Conservation (phyloP, 2,113 vertebrate species). For the Motacilla tschutschensis region DNA sequence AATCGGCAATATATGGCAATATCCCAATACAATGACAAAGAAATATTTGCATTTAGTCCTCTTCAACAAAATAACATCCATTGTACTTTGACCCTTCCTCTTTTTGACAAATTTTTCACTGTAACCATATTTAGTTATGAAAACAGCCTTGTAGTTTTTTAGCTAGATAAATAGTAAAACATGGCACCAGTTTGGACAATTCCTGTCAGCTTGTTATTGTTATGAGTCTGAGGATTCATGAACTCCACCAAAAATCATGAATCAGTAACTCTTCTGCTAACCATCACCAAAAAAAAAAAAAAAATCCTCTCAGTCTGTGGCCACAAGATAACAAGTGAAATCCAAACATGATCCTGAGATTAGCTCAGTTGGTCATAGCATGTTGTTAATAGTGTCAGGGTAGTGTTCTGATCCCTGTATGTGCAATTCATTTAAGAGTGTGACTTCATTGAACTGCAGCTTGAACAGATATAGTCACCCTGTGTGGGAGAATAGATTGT, state of each 20-base stretch:
- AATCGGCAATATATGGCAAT: background rate
- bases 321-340: background rate
- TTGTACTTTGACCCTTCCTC: accelerated
- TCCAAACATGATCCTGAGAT: background rate
- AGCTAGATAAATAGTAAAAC: background rate
- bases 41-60: background rate
- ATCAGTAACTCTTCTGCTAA: background rate
- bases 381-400: background rate
- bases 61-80: background rate
- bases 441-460: background rate
- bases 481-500: background rate
- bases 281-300: background rate
- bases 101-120: background rate
- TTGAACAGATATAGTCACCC: background rate
- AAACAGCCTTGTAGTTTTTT: background rate
- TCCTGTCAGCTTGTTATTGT: background rate
- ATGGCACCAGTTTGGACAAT: background rate
- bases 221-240: background rate
- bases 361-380: background rate
- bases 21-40: background rate
- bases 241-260: background rate
- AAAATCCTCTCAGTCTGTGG: background rate
- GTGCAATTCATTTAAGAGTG: too few relatives aligned
- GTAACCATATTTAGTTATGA: background rate
- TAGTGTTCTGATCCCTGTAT: background rate